Evolutionary conservation across 2,113 vertebrate species (phyloP).

Genomic region (Brachypodius melanocephalos): DNA sequence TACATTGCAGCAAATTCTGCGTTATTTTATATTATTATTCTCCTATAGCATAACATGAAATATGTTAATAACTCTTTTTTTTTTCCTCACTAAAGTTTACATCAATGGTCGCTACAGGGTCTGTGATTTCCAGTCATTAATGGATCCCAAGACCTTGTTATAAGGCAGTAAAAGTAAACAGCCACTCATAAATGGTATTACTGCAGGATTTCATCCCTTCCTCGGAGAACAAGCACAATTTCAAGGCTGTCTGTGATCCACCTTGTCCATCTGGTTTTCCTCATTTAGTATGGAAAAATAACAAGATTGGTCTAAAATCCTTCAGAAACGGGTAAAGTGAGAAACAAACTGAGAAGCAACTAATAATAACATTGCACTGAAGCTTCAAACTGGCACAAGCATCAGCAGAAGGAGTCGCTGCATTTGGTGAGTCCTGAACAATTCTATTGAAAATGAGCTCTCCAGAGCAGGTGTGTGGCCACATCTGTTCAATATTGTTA

Average conservation of each 20-base stretch:
- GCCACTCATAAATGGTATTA: background rate
- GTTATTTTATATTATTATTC: background rate
- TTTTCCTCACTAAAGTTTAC: background rate
- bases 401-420: background rate
- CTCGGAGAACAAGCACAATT: background rate
- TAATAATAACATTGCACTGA: background rate
- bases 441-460: background rate
- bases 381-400: background rate
- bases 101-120: background rate
- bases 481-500: background rate
- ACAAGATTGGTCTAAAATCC: background rate
- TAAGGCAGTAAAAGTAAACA: slow-evolving; percentile 1
- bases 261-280: background rate
- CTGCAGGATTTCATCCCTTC: background rate
- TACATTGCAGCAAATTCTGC: background rate
- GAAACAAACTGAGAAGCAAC: background rate
- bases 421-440: background rate
- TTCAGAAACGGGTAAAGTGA: background rate
- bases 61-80: background rate
- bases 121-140: slow-evolving; percentile 4
- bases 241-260: background rate
- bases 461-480: background rate
- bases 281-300: background rate
- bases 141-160: background rate
- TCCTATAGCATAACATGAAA: background rate